These are phyloP conservation scores for Tragelaphus strepsiceros DNA, from an alignment of 2,113 vertebrate genomes.

Conservation along the genomic window DNA sequence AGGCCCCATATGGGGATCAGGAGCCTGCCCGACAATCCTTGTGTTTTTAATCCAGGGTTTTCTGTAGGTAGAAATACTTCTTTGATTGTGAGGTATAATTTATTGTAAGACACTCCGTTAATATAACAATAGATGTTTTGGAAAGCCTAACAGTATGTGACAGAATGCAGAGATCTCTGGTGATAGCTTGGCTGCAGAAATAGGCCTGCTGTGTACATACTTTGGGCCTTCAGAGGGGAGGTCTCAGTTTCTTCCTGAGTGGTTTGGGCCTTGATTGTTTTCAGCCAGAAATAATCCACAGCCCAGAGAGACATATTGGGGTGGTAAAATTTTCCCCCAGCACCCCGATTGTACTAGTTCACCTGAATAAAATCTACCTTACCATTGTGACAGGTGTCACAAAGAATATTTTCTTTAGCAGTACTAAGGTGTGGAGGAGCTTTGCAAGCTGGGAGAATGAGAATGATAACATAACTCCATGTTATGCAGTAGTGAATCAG, in stretches of 20 bases:
- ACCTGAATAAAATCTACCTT: neutral
- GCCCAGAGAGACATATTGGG: neutral
- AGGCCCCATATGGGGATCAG: neutral
- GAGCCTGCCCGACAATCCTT: neutral
- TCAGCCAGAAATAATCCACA: neutral
- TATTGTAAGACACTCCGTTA: neutral
- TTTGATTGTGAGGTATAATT: neutral
- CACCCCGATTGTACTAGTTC: neutral
- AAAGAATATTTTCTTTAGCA: neutral
- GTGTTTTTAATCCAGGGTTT: neutral
- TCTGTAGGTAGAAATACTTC: neutral
- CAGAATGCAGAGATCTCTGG: neutral
- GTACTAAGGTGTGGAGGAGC: neutral
- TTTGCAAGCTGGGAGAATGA: neutral
- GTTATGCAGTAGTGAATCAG: neutral
- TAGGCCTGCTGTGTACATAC: neutral
- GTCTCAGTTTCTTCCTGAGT: neutral
- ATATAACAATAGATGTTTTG: neutral
- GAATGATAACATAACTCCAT: neutral
- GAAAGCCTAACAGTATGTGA: neutral
- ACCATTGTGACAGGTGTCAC: neutral
- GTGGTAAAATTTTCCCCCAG: neutral
- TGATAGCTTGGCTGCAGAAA: neutral
- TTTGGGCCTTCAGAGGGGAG: neutral
- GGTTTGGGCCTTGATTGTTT: neutral